phyloP scores from a whole-genome alignment of 2,113 vertebrate genomes.

The Peromyscus maniculatus region DNA sequence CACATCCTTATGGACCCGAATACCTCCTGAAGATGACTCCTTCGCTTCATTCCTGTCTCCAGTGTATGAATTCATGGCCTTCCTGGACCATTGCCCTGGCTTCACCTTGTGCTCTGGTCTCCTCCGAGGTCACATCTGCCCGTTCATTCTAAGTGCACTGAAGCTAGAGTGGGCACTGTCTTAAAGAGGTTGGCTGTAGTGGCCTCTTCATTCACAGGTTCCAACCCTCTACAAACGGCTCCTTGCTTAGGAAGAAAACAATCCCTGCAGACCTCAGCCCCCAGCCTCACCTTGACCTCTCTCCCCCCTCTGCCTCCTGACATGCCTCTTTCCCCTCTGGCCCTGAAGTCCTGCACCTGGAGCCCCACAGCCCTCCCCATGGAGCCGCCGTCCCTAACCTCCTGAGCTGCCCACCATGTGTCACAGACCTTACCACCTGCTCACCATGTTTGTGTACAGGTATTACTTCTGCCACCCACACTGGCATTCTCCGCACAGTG shows the following conservation, averaged over 20 bases:
- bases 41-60: not conserved
- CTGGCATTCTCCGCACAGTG: not conserved
- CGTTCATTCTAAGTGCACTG: no score
- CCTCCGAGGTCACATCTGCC: not conserved
- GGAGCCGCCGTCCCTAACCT: not conserved
- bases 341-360: not conserved
- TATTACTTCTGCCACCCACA: fast-evolving
- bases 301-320: not conserved
- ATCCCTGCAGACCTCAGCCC: not conserved
- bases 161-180: not conserved
- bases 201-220: not conserved
- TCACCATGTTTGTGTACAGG: not conserved
- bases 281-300: not conserved
- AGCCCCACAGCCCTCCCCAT: not conserved
- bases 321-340: not conserved
- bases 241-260: not conserved
- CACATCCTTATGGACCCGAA: not conserved
- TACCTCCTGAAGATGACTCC: not conserved
- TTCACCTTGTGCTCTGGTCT: not conserved
- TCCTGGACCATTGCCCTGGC: not conserved
- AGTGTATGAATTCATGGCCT: not conserved
- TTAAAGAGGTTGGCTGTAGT: not conserved
- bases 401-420: not conserved
- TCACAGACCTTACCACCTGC: not conserved
- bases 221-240: not conserved